These are phyloP conservation scores for Varroa destructor DNA, from an alignment of 1,140 invertebrate genomes.

Conservation along the genomic window DNA sequence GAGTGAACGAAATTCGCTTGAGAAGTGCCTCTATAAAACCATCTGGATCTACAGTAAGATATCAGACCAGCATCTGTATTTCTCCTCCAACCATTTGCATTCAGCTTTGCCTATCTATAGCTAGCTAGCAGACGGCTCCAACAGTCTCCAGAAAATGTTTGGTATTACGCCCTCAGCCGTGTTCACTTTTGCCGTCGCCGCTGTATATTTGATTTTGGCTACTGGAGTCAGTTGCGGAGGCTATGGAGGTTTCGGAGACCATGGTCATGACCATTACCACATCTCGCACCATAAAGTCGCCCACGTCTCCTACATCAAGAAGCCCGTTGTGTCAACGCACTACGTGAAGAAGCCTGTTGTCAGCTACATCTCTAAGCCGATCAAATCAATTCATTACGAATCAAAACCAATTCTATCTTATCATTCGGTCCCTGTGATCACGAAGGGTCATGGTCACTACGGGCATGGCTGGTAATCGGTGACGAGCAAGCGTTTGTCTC, in stretches of 20 bases:
- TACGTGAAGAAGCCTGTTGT: constrained; percentile 26
- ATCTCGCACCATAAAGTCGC: constrained; percentile 14
- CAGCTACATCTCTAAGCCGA: constrained; percentile 13
- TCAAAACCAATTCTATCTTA: background rate
- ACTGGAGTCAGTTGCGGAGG: background rate
- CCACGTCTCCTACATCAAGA: constrained; percentile 5
- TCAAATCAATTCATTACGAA: constrained; percentile 13
- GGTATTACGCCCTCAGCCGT: no score
- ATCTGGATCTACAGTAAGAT: no score
- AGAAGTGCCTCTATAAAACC: no score
- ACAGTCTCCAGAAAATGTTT: no score
- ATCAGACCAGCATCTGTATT: no score
- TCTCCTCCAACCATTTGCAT: no score
- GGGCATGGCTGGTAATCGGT: constrained; percentile 18
- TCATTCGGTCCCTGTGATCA: constrained; percentile 23
- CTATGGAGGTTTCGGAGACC: constrained; percentile 4
- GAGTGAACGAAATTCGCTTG: no score
- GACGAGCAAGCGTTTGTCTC: background rate
- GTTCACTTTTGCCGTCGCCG: no score
- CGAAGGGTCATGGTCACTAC: constrained; percentile 6
- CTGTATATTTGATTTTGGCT: no score
- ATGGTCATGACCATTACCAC: constrained; percentile 15
- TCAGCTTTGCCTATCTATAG: no score
- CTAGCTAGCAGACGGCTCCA: no score
- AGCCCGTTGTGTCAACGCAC: constrained; percentile 1